Evolutionary conservation across 2,113 vertebrate genomes (phyloP), one percentile per base, ranked within the genome.

Genomic region (Tonatia bakeri): DNA sequence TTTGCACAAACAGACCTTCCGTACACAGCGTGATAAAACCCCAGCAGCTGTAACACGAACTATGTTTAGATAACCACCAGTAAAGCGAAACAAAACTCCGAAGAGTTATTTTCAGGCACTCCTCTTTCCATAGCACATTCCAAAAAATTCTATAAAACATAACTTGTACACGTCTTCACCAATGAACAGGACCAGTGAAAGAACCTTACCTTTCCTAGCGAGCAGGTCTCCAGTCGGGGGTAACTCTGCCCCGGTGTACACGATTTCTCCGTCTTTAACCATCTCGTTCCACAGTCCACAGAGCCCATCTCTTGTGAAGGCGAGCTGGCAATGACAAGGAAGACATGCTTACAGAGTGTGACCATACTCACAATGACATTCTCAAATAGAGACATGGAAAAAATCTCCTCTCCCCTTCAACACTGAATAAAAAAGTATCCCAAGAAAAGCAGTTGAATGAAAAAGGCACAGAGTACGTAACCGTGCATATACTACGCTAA

Each of bases 251-350:
- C 99, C 99, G 26, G 98, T 99, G 95, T 99, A 99, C 9, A 99
- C 97, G 92, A 99, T 99, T 98, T 99, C 99, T 47, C 99, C 99
- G 98, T 99, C 99, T 98, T 99, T 99, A 33, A 99, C 99, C 99
- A 99, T 99, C 98, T 99, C 99, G 94, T 99, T 99, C 99, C 99
- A 99, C 97, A 99, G 99, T 97, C 99, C 99, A 95, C 99, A 99
- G 17, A 99, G 98, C 47, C 99, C 99, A 98, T 99, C 99, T 87
- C 99, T 98, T 67, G 99, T 99, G 98, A 99, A 99, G 5, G 99
- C 99, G 3, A 99, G 99, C 99, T 99, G 98, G 80, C 89, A 98
- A 97, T 96, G 73, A 94, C 0, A 97, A 95, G 54, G 2, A 59
- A 2, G 50, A 54, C 40, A 1, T 96, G 24, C 36, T 88, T 75